Evolutionary conservation across 2,888 invertebrate species (phyloP).

Genomic region (Sycophila texana): DNA sequence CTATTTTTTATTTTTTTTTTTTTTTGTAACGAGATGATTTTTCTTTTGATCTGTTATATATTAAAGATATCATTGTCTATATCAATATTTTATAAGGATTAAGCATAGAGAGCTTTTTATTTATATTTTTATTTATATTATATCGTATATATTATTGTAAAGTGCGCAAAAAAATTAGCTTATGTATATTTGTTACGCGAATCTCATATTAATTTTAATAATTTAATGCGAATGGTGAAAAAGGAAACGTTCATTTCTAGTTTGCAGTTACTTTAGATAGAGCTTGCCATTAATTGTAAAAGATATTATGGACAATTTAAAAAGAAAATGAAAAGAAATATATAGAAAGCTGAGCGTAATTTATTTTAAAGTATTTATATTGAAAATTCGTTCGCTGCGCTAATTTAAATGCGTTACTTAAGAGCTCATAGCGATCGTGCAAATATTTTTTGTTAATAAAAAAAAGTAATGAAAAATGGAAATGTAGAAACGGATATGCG

Average conservation of each 20-base stretch:
- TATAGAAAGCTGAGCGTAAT: conserved; percentile 21
- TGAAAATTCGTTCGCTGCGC: conserved; percentile 22
- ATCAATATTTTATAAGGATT: conserved; percentile 39
- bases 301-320: conserved; percentile 32
- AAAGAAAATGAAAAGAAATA: background rate
- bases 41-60: conserved; percentile 28
- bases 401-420: conserved; percentile 6
- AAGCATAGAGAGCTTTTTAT: conserved; percentile 48
- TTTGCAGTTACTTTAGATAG: conserved; percentile 34
- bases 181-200: conserved; percentile 47
- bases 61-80: conserved; percentile 34
- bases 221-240: conserved; percentile 12
- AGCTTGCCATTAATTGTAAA: conserved; percentile 50
- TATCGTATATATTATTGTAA: background rate
- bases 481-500: conserved; percentile 7
- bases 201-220: conserved; percentile 49
- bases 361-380: conserved; percentile 53
- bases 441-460: conserved; percentile 17
- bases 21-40: conserved; percentile 30
- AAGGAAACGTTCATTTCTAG: conserved; percentile 22
- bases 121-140: conserved; percentile 55
- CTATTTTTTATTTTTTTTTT: conserved; percentile 25
- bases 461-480: conserved; percentile 2
- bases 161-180: conserved; percentile 11
- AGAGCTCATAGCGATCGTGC: conserved; percentile 1